Evolutionary conservation across 2,888 invertebrate genomes (phyloP).

Genomic region (Nowickia ferox): DNA sequence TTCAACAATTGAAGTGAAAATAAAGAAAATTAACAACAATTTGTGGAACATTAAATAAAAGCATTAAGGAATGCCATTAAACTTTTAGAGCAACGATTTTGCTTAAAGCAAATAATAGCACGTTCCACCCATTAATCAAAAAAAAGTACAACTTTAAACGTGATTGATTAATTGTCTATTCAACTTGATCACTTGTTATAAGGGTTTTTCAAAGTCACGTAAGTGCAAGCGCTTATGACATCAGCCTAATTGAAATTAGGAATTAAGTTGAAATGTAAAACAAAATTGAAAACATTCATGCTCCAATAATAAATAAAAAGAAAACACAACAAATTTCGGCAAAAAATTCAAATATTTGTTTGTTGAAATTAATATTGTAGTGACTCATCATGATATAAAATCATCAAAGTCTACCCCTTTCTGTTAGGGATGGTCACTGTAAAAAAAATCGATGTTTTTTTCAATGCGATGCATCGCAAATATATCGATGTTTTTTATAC

Average conservation of each 20-base stretch:
- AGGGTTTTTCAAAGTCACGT: not conserved
- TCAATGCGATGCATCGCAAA: too few relatives aligned
- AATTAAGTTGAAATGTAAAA: not conserved
- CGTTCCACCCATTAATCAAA: conserved; percentile 11
- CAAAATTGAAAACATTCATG: not conserved
- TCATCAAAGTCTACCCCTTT: too few relatives aligned
- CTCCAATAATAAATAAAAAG: not conserved
- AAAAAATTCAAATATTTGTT: too few relatives aligned
- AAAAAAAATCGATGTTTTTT: too few relatives aligned
- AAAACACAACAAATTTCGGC: not conserved
- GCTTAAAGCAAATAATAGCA: not conserved
- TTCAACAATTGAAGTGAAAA: not conserved
- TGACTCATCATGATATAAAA: too few relatives aligned
- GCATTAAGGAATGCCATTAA: conserved; percentile 3
- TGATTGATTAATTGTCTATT: conserved; percentile 14
- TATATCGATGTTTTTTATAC: too few relatives aligned
- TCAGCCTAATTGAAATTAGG: not conserved
- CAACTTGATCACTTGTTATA: not conserved
- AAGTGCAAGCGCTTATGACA: not conserved
- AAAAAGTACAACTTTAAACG: not conserved
- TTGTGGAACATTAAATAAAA: not conserved
- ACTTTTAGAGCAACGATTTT: not conserved
- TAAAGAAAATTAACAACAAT: not conserved
- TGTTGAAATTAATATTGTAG: too few relatives aligned
- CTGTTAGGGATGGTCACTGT: too few relatives aligned